Percentiles rank a stretch among this genome's conserved stretches.
These are phyloP conservation scores for Troides oblongomaculatus DNA, from an alignment of 2,888 invertebrate species.

Conservation along the genomic window DNA sequence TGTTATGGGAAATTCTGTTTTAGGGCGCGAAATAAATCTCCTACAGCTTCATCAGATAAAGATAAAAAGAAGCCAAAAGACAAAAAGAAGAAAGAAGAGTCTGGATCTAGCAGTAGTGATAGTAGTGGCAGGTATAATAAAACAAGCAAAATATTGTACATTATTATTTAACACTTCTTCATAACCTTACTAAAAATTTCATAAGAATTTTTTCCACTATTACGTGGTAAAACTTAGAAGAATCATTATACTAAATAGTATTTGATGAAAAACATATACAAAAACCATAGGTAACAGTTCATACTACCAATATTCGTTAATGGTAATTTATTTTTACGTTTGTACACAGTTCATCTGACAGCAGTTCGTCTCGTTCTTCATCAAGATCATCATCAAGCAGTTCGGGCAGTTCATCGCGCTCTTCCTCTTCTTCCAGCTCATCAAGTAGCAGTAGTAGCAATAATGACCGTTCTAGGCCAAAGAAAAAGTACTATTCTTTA, in stretches of 20 bases:
- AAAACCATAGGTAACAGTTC: too few species aligned
- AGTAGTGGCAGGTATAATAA: slow-evolving; percentile 84
- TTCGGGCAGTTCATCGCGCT: slow-evolving; percentile 81
- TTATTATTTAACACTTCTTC: background rate
- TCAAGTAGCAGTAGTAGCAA: slow-evolving; percentile 84
- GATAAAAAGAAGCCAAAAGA: slow-evolving; percentile 84
- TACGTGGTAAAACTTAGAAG: too few species aligned
- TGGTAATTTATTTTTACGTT: slow-evolving; percentile 1
- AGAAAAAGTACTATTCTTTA: slow-evolving; percentile 77
- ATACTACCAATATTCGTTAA: background rate
- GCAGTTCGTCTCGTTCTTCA: slow-evolving; percentile 89
- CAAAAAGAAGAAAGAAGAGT: slow-evolving; percentile 84
- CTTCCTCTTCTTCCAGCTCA: slow-evolving; percentile 82
- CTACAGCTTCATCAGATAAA: slow-evolving; percentile 84
- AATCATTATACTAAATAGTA: too few species aligned
- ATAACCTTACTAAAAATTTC: background rate
- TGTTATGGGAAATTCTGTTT: slow-evolving; percentile 33
- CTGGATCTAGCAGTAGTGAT: slow-evolving; percentile 89
- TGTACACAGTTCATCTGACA: slow-evolving; percentile 84
- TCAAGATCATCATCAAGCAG: slow-evolving; percentile 90
- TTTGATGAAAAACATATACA: too few species aligned
- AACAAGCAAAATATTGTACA: background rate
- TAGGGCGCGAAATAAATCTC: slow-evolving; percentile 89
- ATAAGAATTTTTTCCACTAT: too few species aligned
- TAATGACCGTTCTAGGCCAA: slow-evolving; percentile 82